These are phyloP conservation scores for Karalla daura DNA, from an alignment of 2,797 vertebrate genomes.

Conservation along the genomic window DNA sequence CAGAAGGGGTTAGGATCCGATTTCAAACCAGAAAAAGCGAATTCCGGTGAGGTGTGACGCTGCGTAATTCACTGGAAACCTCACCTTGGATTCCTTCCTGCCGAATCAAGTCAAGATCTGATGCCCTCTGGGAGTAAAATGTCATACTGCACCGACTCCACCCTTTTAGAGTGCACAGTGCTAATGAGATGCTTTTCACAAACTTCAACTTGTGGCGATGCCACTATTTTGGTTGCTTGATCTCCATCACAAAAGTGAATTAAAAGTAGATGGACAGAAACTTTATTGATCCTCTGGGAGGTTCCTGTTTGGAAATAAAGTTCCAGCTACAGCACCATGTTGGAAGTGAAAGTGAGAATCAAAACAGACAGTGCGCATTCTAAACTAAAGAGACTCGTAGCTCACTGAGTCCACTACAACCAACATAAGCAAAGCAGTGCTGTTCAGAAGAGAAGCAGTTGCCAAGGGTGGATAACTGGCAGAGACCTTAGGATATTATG, in stretches of 20 bases:
- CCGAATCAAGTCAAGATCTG: constrained; percentile 26
- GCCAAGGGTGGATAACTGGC: no score
- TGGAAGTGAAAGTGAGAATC: no score
- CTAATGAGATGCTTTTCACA: no score
- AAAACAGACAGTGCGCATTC: no score
- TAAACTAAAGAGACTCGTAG: no score
- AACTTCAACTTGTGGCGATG: neutral
- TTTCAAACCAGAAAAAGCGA: neutral
- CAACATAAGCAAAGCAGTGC: no score
- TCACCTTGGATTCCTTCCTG: constrained; percentile 18
- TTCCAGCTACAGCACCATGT: no score
- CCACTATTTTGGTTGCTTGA: neutral
- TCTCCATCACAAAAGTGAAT: constrained; percentile 9
- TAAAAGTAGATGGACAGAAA: no score
- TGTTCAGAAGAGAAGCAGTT: no score
- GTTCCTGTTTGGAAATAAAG: no score
- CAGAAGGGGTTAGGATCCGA: neutral
- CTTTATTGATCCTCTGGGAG: no score
- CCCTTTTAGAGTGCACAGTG: constrained; percentile 54
- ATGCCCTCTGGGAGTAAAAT: constrained; percentile 15
- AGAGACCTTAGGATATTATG: neutral
- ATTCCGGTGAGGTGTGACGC: neutral
- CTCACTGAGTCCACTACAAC: no score
- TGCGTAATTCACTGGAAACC: constrained; percentile 4
- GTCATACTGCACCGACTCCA: constrained; percentile 52